Percentiles rank a stretch among this genome's conserved stretches.
Evolutionary conservation across 2,888 invertebrate genomes (phyloP).

Genomic region (Agriotes lineatus): DNA sequence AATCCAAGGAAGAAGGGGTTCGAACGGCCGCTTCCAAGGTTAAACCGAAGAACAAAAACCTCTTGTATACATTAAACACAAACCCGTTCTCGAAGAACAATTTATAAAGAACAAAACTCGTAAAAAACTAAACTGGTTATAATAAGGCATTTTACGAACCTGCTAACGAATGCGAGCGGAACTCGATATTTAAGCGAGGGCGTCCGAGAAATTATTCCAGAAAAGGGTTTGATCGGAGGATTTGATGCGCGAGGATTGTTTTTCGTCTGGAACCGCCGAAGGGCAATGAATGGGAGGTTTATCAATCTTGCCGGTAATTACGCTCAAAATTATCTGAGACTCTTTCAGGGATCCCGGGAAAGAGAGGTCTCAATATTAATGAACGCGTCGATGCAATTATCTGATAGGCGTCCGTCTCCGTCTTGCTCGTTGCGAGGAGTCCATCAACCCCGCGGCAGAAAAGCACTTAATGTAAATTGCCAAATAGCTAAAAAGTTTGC

Average conservation of each 20-base stretch:
- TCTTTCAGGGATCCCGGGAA: slow-evolving; percentile 19
- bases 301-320: slow-evolving; percentile 27
- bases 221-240: slow-evolving; percentile 17
- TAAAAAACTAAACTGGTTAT: slow-evolving; percentile 54
- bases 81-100: slow-evolving; percentile 52
- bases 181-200: slow-evolving; percentile 41
- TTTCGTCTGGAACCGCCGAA: not conserved
- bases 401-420: slow-evolving; percentile 47
- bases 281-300: not conserved
- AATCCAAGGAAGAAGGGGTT: slow-evolving; percentile 24
- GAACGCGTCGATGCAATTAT: slow-evolving; percentile 53
- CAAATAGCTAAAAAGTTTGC: slow-evolving; percentile 57
- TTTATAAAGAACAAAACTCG: slow-evolving; percentile 51
- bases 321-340: slow-evolving; percentile 23
- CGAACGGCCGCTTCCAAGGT: slow-evolving; percentile 39
- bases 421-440: slow-evolving; percentile 48
- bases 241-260: slow-evolving; percentile 15
- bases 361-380: slow-evolving; percentile 49
- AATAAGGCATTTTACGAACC: slow-evolving; percentile 52
- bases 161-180: slow-evolving; percentile 45
- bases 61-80: slow-evolving; percentile 45
- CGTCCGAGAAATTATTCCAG: slow-evolving; percentile 28
- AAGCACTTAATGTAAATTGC: slow-evolving; percentile 59
- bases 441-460: slow-evolving; percentile 52
- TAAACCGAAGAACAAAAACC: slow-evolving; percentile 46